Evolutionary conservation across 2,888 invertebrate species (phyloP), one percentile per base, ranked within the genome.

Genomic region (Drosophila austrosaltans): DNA sequence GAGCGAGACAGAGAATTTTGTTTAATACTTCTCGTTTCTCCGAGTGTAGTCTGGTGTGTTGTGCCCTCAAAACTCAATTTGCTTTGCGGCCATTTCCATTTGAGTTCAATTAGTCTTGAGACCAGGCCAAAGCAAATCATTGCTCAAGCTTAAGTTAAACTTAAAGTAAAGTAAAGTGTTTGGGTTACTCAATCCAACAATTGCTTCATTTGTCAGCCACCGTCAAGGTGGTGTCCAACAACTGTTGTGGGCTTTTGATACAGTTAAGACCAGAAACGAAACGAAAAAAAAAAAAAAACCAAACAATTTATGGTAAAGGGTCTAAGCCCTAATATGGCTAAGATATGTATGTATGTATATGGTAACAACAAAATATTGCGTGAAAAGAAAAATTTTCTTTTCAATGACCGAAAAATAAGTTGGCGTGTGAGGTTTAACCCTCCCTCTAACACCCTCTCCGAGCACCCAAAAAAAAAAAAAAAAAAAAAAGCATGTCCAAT

Each of bases 141-240:
- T 76, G 77, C 71, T 53, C 62, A 80, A 86, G 87, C 1, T 36
- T 8, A 36, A 36, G 10, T 36, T 36, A 36, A 36, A 36, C 1
- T 28, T 10, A 8, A 36, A 36, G 36, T 65, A 63, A 75, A 61
- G 72, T 61, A 67, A 77, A 57, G 69, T 60, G 53, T 28, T 62
- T 74, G 66, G 83, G 89, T 83, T 83, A 84, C 83, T 75, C 79
- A 81, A 83, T 77, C 74, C 66, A 36, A 63, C 79, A 87, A 89
- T 89, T 89, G 82, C 87, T 85, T 79, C 87, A 89, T 87, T 87
- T 84, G 87, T 84, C 84, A 83, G 79, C 70, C 74, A 40, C 61
- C 30, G 72, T 75, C 74, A 76, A 76, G 76, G 76, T 76, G 48
- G 48, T 48, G 22, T 74, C 74, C 74, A 79, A 66, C 89, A 83